Conservation (phyloP, 2,797 vertebrate genomes). For the Epinephelus malabaricus region DNA sequence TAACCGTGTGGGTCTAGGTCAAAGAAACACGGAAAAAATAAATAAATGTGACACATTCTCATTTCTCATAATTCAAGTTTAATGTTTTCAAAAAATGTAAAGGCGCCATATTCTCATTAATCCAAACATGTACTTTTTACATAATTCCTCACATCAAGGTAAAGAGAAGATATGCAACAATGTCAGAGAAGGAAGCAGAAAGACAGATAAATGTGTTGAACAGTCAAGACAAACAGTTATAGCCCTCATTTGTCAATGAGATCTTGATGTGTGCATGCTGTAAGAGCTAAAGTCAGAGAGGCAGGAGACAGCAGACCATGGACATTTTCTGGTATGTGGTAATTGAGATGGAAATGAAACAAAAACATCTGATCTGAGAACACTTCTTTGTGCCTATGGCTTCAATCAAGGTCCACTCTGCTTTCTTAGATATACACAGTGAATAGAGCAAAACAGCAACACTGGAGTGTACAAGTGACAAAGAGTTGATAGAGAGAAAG, state of each 20-base stretch:
- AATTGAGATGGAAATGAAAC: slow-evolving; percentile 2
- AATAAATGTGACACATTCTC: slow-evolving; percentile 3
- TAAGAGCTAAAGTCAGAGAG: slow-evolving; percentile 30
- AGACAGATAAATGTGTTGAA: slow-evolving; percentile 45
- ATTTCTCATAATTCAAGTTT: slow-evolving; percentile 83
- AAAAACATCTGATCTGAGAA: slow-evolving; percentile 11
- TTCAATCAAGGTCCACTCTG: slow-evolving; percentile 43
- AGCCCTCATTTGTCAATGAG: slow-evolving; percentile 80
- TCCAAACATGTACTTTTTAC: slow-evolving; percentile 73
- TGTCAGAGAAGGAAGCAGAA: slow-evolving; percentile 54
- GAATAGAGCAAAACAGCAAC: slow-evolving; percentile 26
- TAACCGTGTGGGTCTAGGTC: neutral
- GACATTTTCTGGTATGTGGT: slow-evolving; percentile 20
- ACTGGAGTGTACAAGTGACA: slow-evolving; percentile 29
- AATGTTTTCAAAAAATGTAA: slow-evolving; percentile 82
- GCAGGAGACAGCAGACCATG: slow-evolving; percentile 23
- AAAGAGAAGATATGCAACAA: slow-evolving; percentile 81
- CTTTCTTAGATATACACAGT: slow-evolving; percentile 32
- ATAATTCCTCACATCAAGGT: slow-evolving; percentile 69
- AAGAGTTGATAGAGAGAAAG: neutral
- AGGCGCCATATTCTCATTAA: slow-evolving; percentile 78
- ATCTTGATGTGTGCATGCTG: slow-evolving; percentile 43
- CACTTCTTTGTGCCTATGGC: slow-evolving; percentile 32
- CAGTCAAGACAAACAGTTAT: slow-evolving; percentile 68
- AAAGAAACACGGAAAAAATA: neutral